A percentile compares a stretch with the other conserved stretches of the same genome.
Evolutionary conservation across 2,797 vertebrate species (phyloP).

Genomic region (Sebastes reedi): DNA sequence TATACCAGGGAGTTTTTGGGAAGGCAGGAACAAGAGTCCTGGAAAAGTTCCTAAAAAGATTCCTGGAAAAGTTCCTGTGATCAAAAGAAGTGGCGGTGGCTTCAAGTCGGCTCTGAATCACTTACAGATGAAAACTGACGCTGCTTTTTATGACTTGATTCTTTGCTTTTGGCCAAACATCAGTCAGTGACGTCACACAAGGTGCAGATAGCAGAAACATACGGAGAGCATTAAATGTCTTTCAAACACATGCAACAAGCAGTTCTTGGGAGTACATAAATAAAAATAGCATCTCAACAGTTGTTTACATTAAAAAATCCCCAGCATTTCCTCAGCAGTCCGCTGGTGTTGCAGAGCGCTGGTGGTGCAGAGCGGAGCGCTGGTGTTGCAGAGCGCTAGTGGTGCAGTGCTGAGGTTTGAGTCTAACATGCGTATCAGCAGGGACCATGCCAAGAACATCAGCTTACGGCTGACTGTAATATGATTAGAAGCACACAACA

Average conservation of each 20-base stretch:
- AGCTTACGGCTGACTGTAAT: conserved; percentile 71
- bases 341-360: no score
- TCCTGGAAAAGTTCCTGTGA: not conserved
- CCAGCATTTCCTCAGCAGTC: not conserved
- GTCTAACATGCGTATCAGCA: conserved; percentile 54
- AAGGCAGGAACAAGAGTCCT: no score
- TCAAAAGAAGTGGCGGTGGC: not conserved
- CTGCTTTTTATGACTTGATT: not conserved
- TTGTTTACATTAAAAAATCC: not conserved
- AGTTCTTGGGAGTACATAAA: not conserved
- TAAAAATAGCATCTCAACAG: not conserved
- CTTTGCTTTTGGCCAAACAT: not conserved
- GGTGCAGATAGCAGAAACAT: not conserved
- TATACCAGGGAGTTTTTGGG: no score
- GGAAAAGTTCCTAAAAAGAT: not conserved
- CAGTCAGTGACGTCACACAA: not conserved
- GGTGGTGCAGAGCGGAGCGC: not conserved
- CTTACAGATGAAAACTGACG: not conserved
- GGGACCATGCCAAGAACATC: conserved; percentile 65
- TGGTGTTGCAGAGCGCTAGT: not conserved
- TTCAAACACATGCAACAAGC: not conserved
- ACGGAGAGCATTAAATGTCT: not conserved
- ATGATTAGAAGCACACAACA: conserved; percentile 72
- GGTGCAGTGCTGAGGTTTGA: conserved; percentile 13
- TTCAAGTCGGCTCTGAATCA: not conserved